A percentile compares a stretch with the other conserved stretches of the same genome.
Evolutionary conservation across 1,140 invertebrate genomes (phyloP).

Genomic region (Sipha flava): DNA sequence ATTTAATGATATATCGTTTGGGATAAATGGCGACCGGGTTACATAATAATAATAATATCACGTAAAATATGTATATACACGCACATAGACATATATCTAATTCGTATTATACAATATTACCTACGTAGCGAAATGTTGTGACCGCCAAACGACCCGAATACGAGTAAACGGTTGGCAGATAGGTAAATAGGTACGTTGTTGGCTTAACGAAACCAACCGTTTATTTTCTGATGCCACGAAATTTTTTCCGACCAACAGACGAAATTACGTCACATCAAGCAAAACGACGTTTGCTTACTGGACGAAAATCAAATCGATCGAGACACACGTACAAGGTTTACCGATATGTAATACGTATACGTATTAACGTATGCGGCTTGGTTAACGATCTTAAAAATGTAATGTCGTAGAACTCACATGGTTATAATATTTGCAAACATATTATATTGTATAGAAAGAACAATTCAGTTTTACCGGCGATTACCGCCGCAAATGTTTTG

Average conservation of each 20-base stretch:
- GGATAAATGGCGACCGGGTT: neutral
- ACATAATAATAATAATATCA: conserved; percentile 1
- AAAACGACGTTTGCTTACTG: neutral
- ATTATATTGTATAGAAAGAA: too few relatives aligned
- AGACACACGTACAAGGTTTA: neutral
- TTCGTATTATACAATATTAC: too few relatives aligned
- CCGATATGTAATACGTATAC: neutral
- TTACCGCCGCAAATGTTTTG: neutral
- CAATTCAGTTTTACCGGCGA: neutral
- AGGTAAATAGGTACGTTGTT: neutral
- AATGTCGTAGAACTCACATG: too few relatives aligned
- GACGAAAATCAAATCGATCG: neutral
- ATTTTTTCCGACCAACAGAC: neutral
- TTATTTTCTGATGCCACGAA: neutral
- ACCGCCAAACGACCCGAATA: neutral
- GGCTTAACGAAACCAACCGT: neutral
- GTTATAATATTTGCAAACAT: too few relatives aligned
- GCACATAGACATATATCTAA: too few relatives aligned
- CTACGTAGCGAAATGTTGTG: neutral
- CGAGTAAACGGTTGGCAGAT: neutral
- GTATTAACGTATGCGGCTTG: too few relatives aligned
- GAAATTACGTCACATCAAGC: neutral
- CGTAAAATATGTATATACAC: neutral
- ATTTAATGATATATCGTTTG: neutral
- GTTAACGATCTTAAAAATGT: neutral